Conservation (phyloP, 1,140 invertebrate genomes). For the Protaetia brevitarsis region DNA sequence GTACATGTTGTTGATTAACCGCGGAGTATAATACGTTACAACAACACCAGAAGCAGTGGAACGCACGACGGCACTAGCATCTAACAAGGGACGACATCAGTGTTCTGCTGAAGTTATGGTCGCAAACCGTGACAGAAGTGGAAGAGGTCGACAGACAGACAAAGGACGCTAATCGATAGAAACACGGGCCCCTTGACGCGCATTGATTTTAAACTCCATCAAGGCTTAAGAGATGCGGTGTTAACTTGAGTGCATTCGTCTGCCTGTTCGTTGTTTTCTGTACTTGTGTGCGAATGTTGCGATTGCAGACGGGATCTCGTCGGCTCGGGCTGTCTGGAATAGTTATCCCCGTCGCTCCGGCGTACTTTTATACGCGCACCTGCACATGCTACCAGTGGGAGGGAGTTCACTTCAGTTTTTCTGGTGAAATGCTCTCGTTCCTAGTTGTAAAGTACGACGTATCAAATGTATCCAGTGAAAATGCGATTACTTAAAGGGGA, state of each 20-base stretch:
- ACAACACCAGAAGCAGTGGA: not conserved
- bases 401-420: no score
- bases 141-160: conserved; percentile 27
- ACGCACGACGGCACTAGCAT: not conserved
- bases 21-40: conserved; percentile 1
- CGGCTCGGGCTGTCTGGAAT: no score
- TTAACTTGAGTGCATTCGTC: conserved; percentile 15
- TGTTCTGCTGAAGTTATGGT: conserved; percentile 10
- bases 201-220: conserved; percentile 29
- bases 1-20: conserved; percentile 12
- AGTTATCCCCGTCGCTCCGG: no score
- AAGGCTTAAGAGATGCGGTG: conserved; percentile 24
- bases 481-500: no score
- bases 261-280: conserved; percentile 2
- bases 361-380: no score
- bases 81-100: conserved; percentile 16
- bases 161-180: conserved; percentile 29
- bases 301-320: no score
- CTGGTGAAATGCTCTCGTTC: no score
- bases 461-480: no score
- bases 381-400: no score
- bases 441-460: no score
- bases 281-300: conserved; percentile 1
- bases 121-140: conserved; percentile 24
- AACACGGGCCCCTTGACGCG: conserved; percentile 25